A percentile compares a stretch with the other conserved stretches of the same genome.
phyloP scores from a whole-genome alignment of 2,113 vertebrate species.

The Cyprinodon variegatus region DNA sequence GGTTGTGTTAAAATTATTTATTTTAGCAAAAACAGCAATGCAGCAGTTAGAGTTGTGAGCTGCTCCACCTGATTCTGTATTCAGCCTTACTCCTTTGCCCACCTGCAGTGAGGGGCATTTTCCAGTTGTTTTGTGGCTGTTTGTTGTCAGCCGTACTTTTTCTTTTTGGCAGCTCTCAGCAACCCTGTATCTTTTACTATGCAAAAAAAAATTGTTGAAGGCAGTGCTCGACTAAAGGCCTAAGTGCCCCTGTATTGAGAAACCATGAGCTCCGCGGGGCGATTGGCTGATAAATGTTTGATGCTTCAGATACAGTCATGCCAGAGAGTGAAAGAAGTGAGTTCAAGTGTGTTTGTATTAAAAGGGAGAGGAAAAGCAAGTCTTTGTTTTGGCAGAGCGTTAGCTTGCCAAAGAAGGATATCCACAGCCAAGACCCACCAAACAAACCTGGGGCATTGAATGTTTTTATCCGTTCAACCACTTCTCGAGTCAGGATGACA shows the following conservation, averaged over 20 bases:
- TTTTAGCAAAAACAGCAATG: constrained; percentile 17
- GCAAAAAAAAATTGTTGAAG: constrained; percentile 40
- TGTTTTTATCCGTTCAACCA: constrained; percentile 42
- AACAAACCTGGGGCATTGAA: constrained; percentile 46
- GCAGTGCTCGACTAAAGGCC: constrained; percentile 33
- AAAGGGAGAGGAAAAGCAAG: constrained; percentile 44
- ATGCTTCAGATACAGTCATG: constrained; percentile 58
- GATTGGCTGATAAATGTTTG: constrained; percentile 57
- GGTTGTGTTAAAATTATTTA: constrained; percentile 37
- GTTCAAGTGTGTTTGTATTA: constrained; percentile 29
- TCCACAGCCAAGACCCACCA: constrained; percentile 57
- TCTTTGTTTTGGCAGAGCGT: constrained; percentile 61
- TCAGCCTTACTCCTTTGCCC: constrained; percentile 27
- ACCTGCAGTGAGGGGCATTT: constrained; percentile 2
- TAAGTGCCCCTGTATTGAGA: constrained; percentile 49
- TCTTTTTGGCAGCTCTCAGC: constrained; percentile 54
- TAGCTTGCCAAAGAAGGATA: constrained; percentile 54
- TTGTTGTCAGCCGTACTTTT: constrained; percentile 43
- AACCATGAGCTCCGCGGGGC: constrained; percentile 55
- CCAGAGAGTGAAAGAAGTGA: constrained; percentile 43
- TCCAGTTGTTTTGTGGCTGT: constrained; percentile 50
- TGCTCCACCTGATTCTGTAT: constrained; percentile 11
- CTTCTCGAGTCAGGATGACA: constrained; percentile 30
- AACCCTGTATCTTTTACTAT: constrained; percentile 51
- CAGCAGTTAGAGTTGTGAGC: background rate